Conservation (phyloP, 1,140 invertebrate genomes). For the Aphis craccivora region DNA sequence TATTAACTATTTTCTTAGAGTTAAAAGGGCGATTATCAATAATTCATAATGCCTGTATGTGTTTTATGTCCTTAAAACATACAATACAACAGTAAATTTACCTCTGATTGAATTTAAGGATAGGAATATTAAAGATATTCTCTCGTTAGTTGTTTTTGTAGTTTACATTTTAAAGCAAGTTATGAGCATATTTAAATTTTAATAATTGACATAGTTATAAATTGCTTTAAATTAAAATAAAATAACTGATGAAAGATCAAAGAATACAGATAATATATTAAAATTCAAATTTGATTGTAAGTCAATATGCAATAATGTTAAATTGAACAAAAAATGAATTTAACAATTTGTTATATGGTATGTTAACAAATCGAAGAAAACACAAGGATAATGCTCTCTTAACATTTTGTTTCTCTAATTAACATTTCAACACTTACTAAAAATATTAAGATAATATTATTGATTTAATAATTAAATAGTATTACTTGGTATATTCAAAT, state of each 20-base stretch:
- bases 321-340: not conserved
- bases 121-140: not conserved
- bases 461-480: not conserved
- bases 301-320: not conserved
- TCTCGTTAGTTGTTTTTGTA: not conserved
- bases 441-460: not conserved
- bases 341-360: not conserved
- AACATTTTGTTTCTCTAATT: too few relatives aligned
- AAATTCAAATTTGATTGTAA: not conserved
- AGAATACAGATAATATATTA: not conserved
- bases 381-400: not conserved
- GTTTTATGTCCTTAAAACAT: too few relatives aligned
- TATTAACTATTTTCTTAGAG: not conserved
- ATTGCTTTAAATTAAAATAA: not conserved
- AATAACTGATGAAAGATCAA: not conserved
- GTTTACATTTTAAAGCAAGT: not conserved
- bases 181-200: not conserved
- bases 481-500: constrained; percentile 37
- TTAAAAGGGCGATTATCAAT: not conserved
- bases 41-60: too few relatives aligned
- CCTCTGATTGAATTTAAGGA: not conserved
- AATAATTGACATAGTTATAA: not conserved
- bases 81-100: not conserved
- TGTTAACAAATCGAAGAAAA: not conserved
- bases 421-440: not conserved